Conservation (phyloP, 1,140 invertebrate genomes). For the Nasonia giraulti region DNA sequence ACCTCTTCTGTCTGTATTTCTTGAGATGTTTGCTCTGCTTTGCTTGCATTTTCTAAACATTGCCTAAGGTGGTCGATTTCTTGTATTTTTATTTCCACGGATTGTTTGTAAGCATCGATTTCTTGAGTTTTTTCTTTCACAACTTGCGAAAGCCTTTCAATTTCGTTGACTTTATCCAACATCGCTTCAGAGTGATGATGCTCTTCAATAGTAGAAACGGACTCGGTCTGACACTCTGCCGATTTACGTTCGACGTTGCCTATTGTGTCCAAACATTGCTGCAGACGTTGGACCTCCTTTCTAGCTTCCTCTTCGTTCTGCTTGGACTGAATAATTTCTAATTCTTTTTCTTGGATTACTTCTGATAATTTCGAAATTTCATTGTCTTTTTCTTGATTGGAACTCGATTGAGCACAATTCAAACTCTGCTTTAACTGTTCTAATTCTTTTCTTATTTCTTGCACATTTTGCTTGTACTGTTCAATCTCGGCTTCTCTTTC, state of each 20-base stretch:
- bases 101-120: constrained; percentile 1
- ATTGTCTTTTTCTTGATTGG: constrained; percentile 32
- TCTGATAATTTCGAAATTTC: constrained; percentile 24
- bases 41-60: neutral
- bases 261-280: neutral
- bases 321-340: neutral
- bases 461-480: neutral
- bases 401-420: no score
- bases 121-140: constrained; percentile 21
- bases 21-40: constrained; percentile 32
- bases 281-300: constrained; percentile 13
- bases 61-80: constrained; percentile 39
- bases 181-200: constrained; percentile 7
- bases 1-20: constrained; percentile 23
- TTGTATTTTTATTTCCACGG: constrained; percentile 14
- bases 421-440: neutral
- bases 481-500: neutral
- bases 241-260: neutral
- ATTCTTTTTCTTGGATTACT: constrained; percentile 15
- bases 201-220: constrained; percentile 20
- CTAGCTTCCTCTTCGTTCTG: neutral
- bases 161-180: constrained; percentile 32
- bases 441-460: neutral
- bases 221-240: constrained; percentile 35
- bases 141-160: neutral